A percentile compares a stretch with the other conserved stretches of the same genome.
These are phyloP conservation scores for Xiphophorus birchmanni DNA, from an alignment of 2,797 vertebrate genomes.

Conservation along the genomic window DNA sequence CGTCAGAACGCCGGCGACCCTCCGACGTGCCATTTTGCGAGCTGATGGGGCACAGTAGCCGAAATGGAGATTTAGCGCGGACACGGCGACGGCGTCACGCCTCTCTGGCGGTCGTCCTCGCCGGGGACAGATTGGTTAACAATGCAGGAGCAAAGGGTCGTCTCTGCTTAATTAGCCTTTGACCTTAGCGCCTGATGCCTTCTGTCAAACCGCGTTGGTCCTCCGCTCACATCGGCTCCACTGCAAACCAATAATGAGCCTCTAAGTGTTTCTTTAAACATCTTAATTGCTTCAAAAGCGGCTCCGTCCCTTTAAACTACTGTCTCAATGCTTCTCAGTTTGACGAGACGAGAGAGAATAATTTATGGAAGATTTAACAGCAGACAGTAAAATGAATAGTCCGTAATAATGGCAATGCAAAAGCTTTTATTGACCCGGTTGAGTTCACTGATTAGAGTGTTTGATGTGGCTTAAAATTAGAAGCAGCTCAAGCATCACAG, in stretches of 20 bases:
- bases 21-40: slow-evolving; percentile 80
- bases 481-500: slow-evolving; percentile 5
- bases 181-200: slow-evolving; percentile 78
- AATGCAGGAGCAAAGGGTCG: slow-evolving; percentile 79
- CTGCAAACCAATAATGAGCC: slow-evolving; percentile 70
- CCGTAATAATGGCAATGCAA: slow-evolving; percentile 32
- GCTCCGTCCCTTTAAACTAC: slow-evolving; percentile 38
- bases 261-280: slow-evolving; percentile 64
- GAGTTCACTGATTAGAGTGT: slow-evolving; percentile 32
- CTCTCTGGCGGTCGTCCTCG: slow-evolving; percentile 71
- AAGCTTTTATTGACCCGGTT: slow-evolving; percentile 43
- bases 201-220: slow-evolving; percentile 69
- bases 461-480: slow-evolving; percentile 62
- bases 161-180: slow-evolving; percentile 87
- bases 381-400: slow-evolving; percentile 16
- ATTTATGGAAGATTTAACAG: slow-evolving; percentile 33
- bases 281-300: slow-evolving; percentile 45
- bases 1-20: slow-evolving; percentile 51
- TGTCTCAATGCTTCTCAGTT: slow-evolving; percentile 32
- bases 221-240: slow-evolving; percentile 48
- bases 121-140: slow-evolving; percentile 85
- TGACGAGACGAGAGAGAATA: slow-evolving; percentile 14
- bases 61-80: slow-evolving; percentile 76
- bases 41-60: slow-evolving; percentile 77
- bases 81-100: slow-evolving; percentile 55